A percentile compares a stretch with the other conserved stretches of the same genome.
Conservation (phyloP, 2,888 invertebrate genomes). For the Helleia helle region DNA sequence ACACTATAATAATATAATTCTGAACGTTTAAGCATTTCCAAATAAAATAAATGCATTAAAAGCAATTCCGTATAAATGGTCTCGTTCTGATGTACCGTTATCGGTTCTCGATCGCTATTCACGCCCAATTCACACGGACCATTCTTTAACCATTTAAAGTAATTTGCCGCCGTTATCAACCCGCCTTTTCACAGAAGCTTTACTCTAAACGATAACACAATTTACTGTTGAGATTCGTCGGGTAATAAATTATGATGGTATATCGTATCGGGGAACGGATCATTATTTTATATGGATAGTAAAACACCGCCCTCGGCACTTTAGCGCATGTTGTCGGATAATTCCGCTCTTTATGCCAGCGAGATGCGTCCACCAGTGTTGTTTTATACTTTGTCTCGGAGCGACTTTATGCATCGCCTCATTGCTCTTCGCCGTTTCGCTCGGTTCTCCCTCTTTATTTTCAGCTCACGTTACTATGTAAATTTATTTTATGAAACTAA, state of each 20-base stretch:
- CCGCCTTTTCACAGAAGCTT: constrained; percentile 13
- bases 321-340: constrained; percentile 55
- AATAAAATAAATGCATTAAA: constrained; percentile 4
- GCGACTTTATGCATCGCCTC: constrained; percentile 67
- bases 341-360: constrained; percentile 59
- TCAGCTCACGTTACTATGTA: constrained; percentile 65
- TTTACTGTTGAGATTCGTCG: constrained; percentile 14
- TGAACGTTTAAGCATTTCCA: too few relatives aligned
- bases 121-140: constrained; percentile 31
- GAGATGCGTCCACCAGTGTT: constrained; percentile 68
- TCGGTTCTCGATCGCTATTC: constrained; percentile 42
- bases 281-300: constrained; percentile 58
- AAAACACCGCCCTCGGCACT: constrained; percentile 50
- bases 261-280: constrained; percentile 47
- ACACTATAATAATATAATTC: too few relatives aligned
- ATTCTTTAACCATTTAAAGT: constrained; percentile 37
- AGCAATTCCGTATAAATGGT: not conserved
- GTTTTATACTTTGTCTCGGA: constrained; percentile 67
- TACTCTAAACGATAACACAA: constrained; percentile 9
- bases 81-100: constrained; percentile 25
- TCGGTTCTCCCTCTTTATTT: constrained; percentile 65
- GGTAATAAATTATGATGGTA: constrained; percentile 33
- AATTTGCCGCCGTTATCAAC: constrained; percentile 32
- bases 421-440: constrained; percentile 67
- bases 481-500: constrained; percentile 35